Base-by-base conservation (phyloP, 2,888 invertebrate species). In the Sarcophaga subvicina region DNA sequence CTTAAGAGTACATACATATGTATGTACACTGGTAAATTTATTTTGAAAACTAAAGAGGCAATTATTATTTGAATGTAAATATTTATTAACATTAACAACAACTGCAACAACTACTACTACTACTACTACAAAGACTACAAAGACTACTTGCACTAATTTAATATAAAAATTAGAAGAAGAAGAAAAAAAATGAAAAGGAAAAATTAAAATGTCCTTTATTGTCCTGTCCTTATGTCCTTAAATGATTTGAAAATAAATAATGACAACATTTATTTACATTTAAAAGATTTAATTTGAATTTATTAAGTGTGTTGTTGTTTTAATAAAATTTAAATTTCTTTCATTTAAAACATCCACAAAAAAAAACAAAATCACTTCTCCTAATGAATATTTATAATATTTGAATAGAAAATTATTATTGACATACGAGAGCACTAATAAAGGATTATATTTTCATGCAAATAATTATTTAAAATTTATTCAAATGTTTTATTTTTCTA, bases 191-290 rank as follows among this genome's bases (percentile, higher is more conserved):
- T 25, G 2, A 70, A 49, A 47, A 11, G 17, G 22, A 70, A 70
- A 37, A 37, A 37, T 37, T 8, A 37, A 37, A 37, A 37, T 37
- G 10, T 37, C 8, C 37, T 37, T 37, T 37, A 37, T 37, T 10
- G 37, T 37, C 37, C 37, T 37, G 27, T 27, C 27, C 27, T 37
- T 37, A 37, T 10, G 37, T 37, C 2, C 37, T 37, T 22, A 70
- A 70, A 49, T 70, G 49, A 22, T 12, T 70, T 70, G 49, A 47
- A 70, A 49, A 25, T 70, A 69, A 59, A 76, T 76, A 27, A 76
- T 66, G 20, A 67, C 37, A 66, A 8, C n/a, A 25, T 25, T 37
- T 25, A n/a, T 70, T 70, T 70, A 49, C 8, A 70, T 10, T 49
- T 49, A 70, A 70, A 70, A 12, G 22, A 14, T 70, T 70, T 12